Evolutionary conservation across 2,113 vertebrate species (phyloP).

Genomic region (Hystrix brachyura): DNA sequence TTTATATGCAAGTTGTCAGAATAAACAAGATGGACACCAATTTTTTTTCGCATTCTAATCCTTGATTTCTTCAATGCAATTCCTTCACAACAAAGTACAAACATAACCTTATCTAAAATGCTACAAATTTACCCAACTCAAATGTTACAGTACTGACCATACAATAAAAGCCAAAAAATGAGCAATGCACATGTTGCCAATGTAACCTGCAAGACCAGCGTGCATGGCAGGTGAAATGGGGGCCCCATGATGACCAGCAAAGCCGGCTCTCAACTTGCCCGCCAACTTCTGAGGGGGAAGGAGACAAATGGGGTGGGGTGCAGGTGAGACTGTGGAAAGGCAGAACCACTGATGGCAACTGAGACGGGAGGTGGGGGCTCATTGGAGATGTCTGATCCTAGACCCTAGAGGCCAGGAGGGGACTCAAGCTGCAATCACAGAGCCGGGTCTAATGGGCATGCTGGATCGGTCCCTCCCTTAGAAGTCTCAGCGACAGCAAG

Average conservation of each 20-base stretch:
- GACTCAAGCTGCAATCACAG: background rate
- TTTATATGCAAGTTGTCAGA: too few relatives aligned
- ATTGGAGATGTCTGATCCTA: background rate
- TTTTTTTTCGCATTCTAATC: constrained; percentile 1
- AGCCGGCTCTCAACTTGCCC: background rate
- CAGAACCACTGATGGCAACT: background rate
- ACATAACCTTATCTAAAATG: constrained; percentile 83
- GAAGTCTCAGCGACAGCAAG: background rate
- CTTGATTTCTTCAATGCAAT: constrained; percentile 86
- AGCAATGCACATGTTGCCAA: constrained; percentile 7
- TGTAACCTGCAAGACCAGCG: background rate
- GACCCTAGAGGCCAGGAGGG: background rate
- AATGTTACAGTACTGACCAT: constrained; percentile 87
- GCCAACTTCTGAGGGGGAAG: constrained; percentile 18
- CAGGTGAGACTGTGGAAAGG: background rate
- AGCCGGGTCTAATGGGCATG: background rate
- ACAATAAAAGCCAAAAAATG: constrained; percentile 77
- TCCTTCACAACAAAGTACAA: constrained; percentile 83
- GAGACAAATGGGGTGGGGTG: rapidly evolving
- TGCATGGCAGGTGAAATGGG: background rate
- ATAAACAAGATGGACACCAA: too few relatives aligned
- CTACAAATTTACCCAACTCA: constrained; percentile 86
- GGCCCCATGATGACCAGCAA: rapidly evolving
- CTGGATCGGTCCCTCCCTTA: background rate
- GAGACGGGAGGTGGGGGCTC: background rate